Conservation (phyloP, 2,797 vertebrate genomes). For the Acropternis orthonyx region DNA sequence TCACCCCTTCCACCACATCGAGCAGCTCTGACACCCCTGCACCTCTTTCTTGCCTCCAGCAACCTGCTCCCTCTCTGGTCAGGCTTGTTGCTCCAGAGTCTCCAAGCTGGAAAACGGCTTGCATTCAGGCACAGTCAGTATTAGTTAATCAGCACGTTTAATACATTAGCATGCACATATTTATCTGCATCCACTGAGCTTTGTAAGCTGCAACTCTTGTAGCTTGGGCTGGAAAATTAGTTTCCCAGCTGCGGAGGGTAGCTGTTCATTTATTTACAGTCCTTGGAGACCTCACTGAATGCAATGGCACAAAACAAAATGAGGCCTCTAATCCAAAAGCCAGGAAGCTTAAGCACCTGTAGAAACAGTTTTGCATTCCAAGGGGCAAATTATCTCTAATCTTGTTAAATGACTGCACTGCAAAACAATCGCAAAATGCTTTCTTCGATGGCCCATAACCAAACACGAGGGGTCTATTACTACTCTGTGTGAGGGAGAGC, state of each 20-base stretch:
- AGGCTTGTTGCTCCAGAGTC: neutral
- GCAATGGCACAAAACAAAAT: slow-evolving; percentile 64
- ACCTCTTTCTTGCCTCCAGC: neutral
- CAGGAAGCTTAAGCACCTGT: slow-evolving; percentile 73
- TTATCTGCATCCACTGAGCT: slow-evolving; percentile 43
- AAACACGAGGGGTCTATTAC: slow-evolving; percentile 46
- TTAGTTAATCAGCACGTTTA: slow-evolving; percentile 17
- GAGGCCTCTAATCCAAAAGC: slow-evolving; percentile 69
- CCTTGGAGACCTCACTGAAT: slow-evolving; percentile 59
- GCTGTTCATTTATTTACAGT: slow-evolving; percentile 66
- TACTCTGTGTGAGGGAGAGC: neutral
- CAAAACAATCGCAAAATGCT: slow-evolving; percentile 55
- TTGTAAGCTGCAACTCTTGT: slow-evolving; percentile 33
- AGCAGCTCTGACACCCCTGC: neutral
- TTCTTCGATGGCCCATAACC: slow-evolving; percentile 56
- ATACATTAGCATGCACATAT: slow-evolving; percentile 31
- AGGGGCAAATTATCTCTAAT: slow-evolving; percentile 71
- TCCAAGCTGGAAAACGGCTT: neutral
- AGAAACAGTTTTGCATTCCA: slow-evolving; percentile 74
- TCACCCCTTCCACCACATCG: neutral
- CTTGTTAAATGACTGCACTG: slow-evolving; percentile 63
- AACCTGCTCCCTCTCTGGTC: neutral
- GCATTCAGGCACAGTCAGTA: neutral
- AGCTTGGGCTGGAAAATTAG: slow-evolving; percentile 44
- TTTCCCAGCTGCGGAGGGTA: slow-evolving; percentile 60